These are phyloP conservation scores for Anadara kagoshimensis DNA, from an alignment of 1,140 invertebrate genomes.

Conservation along the genomic window DNA sequence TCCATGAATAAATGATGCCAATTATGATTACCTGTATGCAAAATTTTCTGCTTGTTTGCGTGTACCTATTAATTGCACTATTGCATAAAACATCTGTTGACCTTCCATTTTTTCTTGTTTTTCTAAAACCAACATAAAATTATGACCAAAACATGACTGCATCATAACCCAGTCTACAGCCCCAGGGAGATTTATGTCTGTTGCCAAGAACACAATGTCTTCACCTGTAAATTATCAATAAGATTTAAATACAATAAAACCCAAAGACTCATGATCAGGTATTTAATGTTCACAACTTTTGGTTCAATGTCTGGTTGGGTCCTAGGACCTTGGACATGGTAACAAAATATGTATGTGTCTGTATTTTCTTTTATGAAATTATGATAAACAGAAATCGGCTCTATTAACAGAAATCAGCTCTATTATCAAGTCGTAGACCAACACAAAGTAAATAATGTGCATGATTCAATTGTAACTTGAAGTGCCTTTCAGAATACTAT, in stretches of 20 bases:
- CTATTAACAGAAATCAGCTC: background rate
- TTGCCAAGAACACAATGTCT: slow-evolving; percentile 99
- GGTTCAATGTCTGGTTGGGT: too few species aligned
- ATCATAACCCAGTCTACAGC: slow-evolving; percentile 99
- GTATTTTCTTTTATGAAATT: too few species aligned
- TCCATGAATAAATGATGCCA: too few species aligned
- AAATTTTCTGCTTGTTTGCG: slow-evolving; percentile 99
- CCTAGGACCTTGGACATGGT: too few species aligned
- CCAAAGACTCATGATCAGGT: too few species aligned
- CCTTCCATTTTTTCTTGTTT: slow-evolving; percentile 98
- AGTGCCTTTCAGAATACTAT: too few species aligned
- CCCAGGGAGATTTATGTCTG: slow-evolving; percentile 99
- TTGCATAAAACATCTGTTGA: slow-evolving; percentile 99
- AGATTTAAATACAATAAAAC: too few species aligned
- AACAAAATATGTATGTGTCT: too few species aligned
- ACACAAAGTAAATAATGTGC: too few species aligned
- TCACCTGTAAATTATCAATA: slow-evolving; percentile 79
- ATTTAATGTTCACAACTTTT: too few species aligned
- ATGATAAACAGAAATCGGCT: too few species aligned
- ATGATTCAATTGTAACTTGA: too few species aligned
- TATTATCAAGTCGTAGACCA: background rate
- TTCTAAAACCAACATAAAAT: slow-evolving; percentile 99
- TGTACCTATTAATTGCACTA: slow-evolving; percentile 99
- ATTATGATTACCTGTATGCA: slow-evolving; percentile 86
- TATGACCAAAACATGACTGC: slow-evolving; percentile 99